Evolutionary conservation across 2,113 vertebrate genomes (phyloP).

Genomic region (Misgurnus anguillicaudatus): DNA sequence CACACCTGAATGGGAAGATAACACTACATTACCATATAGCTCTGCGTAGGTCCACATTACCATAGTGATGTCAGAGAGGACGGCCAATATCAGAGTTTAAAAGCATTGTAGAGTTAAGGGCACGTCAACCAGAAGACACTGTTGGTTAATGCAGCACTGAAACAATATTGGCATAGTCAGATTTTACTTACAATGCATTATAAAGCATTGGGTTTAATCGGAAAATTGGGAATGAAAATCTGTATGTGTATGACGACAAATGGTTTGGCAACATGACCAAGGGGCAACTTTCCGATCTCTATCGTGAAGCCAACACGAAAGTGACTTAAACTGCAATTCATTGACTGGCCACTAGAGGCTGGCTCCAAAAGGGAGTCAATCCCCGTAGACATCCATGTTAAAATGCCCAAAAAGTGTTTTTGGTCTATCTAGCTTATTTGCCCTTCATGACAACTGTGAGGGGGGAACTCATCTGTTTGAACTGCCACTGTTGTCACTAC

Average conservation of each 20-base stretch:
- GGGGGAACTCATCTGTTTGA: too few relatives aligned
- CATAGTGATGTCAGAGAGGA: slow-evolving; percentile 11
- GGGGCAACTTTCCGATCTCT: too few relatives aligned
- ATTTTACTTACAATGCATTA: neutral
- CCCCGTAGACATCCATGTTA: too few relatives aligned
- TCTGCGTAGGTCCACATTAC: neutral
- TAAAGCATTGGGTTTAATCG: neutral
- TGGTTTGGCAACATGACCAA: neutral
- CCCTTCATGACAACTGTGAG: too few relatives aligned
- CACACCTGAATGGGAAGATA: slow-evolving; percentile 30
- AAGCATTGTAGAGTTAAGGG: slow-evolving; percentile 4
- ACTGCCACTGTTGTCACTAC: too few relatives aligned
- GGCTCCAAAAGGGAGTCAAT: too few relatives aligned
- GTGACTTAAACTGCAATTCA: too few relatives aligned
- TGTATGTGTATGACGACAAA: slow-evolving; percentile 1
- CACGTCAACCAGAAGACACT: slow-evolving; percentile 8
- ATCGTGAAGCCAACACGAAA: too few relatives aligned
- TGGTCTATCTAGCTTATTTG: too few relatives aligned
- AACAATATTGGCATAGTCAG: slow-evolving; percentile 9
- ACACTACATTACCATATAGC: slow-evolving; percentile 29
- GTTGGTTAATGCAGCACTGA: neutral
- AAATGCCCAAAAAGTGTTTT: too few relatives aligned
- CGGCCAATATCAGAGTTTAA: slow-evolving; percentile 15
- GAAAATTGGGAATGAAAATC: neutral
- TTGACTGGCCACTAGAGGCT: too few relatives aligned